Base-by-base conservation (phyloP, 2,888 invertebrate species). In the Polia nebulosa region DNA sequence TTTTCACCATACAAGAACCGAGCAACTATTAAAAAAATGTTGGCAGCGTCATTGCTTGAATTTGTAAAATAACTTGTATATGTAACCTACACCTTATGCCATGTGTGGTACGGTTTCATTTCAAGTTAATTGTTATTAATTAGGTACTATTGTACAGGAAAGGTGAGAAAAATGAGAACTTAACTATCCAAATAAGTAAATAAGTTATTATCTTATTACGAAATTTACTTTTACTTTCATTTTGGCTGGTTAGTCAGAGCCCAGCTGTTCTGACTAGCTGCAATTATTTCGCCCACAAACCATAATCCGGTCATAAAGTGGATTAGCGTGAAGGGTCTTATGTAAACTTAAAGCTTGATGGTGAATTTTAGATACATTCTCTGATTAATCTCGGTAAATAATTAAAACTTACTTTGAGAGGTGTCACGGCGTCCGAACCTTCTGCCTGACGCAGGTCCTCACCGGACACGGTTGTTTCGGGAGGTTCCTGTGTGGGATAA, bases 121-220 rank as follows among this genome's bases (percentile, higher is more conserved):
- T 59, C 17, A 52, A n/a, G 17, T 65, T 69, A 71, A 81, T 78
- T 79, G 45, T 27, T 36, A 27, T 44, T 73, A 64, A 81, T 81
- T 47, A n/a, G n/a, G n/a, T n/a, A 44, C 32, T 55, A 11, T 67
- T 32, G 45, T 52, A 53, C 34, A 29, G 51, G 49, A 56, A 66
- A 62, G 22, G 32, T 60, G 58, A 39, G 52, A 58, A 66, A 57
- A 22, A 27, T 60, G 55, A 32, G 22, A 51, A 22, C 55, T 55
- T n/a, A 72, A n/a, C 36, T 20, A 41, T 25, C 58, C 72, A 49
- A 66, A 44, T 29, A 34, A 47, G 52, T 49, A 29, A 39, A 44
- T 47, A 25, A 47, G 52, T 49, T 25, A 39, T 36, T 47, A 25
- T 17, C 1, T 61, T 39, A 34, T 53, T 20, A 25, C 36, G 27